Evolutionary conservation across 2,888 invertebrate species (phyloP), one percentile per base, ranked within the genome.

Genomic region (Trissonchulus latispiculum): DNA sequence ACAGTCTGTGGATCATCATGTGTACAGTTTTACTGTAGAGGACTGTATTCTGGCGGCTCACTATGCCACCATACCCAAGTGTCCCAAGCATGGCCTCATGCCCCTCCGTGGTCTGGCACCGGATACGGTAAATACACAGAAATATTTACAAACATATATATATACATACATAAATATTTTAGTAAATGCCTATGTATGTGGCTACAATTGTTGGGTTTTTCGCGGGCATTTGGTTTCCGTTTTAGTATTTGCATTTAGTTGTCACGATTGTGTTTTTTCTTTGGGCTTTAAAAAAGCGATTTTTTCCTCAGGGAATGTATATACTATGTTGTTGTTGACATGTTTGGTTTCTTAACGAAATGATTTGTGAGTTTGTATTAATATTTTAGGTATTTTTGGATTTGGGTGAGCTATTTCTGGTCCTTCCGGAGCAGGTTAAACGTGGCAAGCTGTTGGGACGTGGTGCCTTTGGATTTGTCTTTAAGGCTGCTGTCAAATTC

Each of bases 381-480:
- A 23, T 3, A 29, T 28, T 72, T 32, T 76, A 84, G 83, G 80
- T 94, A 61, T 92, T 97, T 78, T 87, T 92, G 76, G 97, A 97
- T 85, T 87, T 96, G 72, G 91, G 91, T 23, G 90, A 90, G 68
- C 87, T 89, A 59, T 89, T 90, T 78, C 87, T 93, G 15, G 90
- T 96, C 23, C 89, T 90, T 77, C 89, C 91, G 75, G 91, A 92
- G 75, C 89, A 90, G 78, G 89, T 99, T 1, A 88, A 89, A 66
- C 87, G 91, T 74, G 86, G 86, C 1, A 83, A 85, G 76, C 83
- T 87, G 78, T 87, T 94, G 48, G 97, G 97, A 0, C 89, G 95
- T n/a, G 99, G 99, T 1, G 95, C 96, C 0, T 99, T 97, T 86
- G 97, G 97, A 1, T 95, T 96, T 79, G 99, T 99, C 8, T 93